These are phyloP conservation scores for Aspidapion aeneum DNA, from an alignment of 2,888 invertebrate species.

Conservation along the genomic window DNA sequence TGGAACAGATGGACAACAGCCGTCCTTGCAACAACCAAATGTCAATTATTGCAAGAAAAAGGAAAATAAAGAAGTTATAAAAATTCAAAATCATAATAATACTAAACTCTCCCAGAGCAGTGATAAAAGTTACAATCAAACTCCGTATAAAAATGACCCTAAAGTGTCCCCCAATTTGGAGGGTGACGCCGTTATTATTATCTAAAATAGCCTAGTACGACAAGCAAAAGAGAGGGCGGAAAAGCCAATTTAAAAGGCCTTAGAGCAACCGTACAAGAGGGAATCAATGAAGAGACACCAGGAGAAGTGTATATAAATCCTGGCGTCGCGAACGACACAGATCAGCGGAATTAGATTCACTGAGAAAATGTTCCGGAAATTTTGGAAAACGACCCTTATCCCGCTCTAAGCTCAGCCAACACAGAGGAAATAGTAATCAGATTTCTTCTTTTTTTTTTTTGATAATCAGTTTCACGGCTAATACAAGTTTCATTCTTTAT, in stretches of 20 bases:
- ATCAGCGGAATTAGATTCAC: conserved; percentile 4
- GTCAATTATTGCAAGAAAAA: no score
- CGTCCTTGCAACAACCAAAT: no score
- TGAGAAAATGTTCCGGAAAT: conserved; percentile 3
- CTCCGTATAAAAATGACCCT: not conserved
- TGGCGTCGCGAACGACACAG: not conserved
- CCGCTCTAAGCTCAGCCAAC: not conserved
- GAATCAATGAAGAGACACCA: not conserved
- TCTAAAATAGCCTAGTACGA: not conserved
- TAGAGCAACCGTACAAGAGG: not conserved
- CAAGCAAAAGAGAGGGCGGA: not conserved
- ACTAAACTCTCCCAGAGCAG: no score
- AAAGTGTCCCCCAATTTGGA: not conserved
- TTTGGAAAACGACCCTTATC: not conserved
- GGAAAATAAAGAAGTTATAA: no score
- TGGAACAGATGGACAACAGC: no score
- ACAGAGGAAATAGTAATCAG: no score
- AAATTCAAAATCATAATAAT: no score
- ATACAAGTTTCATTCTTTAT: no score
- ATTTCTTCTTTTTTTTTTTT: no score
- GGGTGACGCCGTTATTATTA: no score
- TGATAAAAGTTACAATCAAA: not conserved
- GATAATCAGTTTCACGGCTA: no score
- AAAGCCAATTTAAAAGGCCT: not conserved
- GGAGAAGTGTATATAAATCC: conserved; percentile 2